These are phyloP conservation scores for Andricus grossulariae DNA, from an alignment of 1,140 invertebrate species.

Conservation along the genomic window DNA sequence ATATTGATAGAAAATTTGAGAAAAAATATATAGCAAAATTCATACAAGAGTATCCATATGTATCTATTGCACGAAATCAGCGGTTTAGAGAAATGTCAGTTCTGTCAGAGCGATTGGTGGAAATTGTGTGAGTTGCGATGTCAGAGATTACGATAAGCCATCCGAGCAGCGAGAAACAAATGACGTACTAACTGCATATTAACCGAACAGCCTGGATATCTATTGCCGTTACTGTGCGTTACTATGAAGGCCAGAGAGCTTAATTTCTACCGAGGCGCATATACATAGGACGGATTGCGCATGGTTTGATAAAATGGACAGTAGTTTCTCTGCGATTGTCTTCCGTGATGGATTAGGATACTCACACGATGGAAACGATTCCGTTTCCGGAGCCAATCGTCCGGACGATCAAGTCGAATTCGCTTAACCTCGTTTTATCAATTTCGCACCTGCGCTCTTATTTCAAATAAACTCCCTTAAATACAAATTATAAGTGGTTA, in stretches of 20 bases:
- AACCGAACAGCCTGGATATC: conserved; percentile 43
- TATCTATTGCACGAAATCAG: not conserved
- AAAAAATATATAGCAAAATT: too few relatives aligned
- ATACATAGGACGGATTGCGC: not conserved
- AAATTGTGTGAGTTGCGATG: conserved; percentile 42
- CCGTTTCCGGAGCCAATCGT: conserved; percentile 31
- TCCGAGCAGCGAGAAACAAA: conserved; percentile 57
- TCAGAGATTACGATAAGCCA: conserved; percentile 60
- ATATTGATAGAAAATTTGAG: too few relatives aligned
- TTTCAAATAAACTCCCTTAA: not conserved
- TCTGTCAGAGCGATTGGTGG: conserved; percentile 31
- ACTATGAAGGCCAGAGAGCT: conserved; percentile 35
- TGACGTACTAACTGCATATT: conserved; percentile 62
- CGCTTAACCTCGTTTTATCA: conserved; percentile 40
- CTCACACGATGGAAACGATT: conserved; percentile 45
- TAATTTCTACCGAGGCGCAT: conserved; percentile 7
- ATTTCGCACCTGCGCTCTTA: conserved; percentile 9
- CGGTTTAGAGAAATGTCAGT: conserved; percentile 3
- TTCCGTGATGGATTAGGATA: conserved; percentile 56
- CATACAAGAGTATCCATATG: too few relatives aligned
- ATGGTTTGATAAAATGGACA: conserved; percentile 26
- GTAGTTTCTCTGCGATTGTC: conserved; percentile 40
- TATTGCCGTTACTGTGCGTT: conserved; percentile 40
- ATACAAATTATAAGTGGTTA: too few relatives aligned
- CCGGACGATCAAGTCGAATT: conserved; percentile 40